Base-by-base conservation (phyloP, 2,113 vertebrate genomes). In the Equus przewalskii region DNA sequence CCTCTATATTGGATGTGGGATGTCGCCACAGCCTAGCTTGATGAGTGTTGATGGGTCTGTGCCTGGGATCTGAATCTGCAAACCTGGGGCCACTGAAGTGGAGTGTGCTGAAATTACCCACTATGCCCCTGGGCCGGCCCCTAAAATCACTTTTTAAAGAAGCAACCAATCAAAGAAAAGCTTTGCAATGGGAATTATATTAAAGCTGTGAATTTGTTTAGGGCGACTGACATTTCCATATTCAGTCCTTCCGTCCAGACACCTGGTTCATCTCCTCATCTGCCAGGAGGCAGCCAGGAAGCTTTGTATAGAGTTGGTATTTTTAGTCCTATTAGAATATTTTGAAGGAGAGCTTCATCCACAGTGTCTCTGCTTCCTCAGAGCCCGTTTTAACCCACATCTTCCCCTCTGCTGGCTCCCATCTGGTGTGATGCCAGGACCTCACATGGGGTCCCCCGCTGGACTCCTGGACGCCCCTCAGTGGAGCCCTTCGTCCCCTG, bases 401-500 rank as follows among this genome's bases (percentile, higher is more conserved):
- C 72, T 79, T 62, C 44, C 24, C 70, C 18, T 33, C 30, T 54
- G 62, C 72, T 36, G 64, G 14, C 54, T 19, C 7, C 12, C 26
- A 1, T 41, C 64, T 44, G 26, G 44, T 28, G 3, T 11, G 11
- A 49, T 44, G 41, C 83, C 3, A 3, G 51, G 51, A 78, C 36
- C 4, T 14, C 81, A 33, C 7, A 0, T 8, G 54, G 11, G 51
- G 8, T 13, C 36, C 21, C 36, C 79, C 11, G 18, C 36, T 3
- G 10, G 69, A 58, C 36, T 12, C 56, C 60, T 9, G 36, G 44
- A 3, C 85, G 7, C 15, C 28, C 18, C 4, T 1, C 60, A 9
- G 0, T 26, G 0, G 56, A 56, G 65, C 19, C 19, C 18, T 69
- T 0, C 49, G 30, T 33, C 36, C 6, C 6, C 49, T 73, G 6